Base-by-base conservation (phyloP, 2,888 invertebrate genomes). In the Hydraecia micacea region DNA sequence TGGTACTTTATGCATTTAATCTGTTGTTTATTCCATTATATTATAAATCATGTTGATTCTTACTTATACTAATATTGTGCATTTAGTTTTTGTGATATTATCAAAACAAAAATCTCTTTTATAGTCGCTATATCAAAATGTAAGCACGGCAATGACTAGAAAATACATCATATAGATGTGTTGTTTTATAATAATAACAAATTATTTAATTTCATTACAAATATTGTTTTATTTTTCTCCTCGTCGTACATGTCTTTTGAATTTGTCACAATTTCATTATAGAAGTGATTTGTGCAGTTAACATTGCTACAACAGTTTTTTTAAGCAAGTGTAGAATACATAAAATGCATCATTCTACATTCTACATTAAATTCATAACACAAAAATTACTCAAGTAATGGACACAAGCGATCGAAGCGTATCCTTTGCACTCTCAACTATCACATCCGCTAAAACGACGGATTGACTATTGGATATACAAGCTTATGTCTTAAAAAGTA, bases 121-220 rank as follows among this genome's bases (percentile, higher is more conserved):
- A 74, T 83, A 87, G 84, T 88, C 73, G 84, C 86, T 82, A 77
- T 86, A 87, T 77, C 74, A 80, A 83, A 70, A 83, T 83, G 80
- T 84, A 87, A 91, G 88, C 92, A 92, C 92, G 90, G 91, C 91
- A 93, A 95, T 96, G 96, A 96, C 96, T 96, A 93, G 96, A 95
- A 96, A 96, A 96, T 96, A 96, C 95, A 96, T 95, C 91, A 92
- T 91, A 93, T 91, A 93, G 92, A 94, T 94, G 95, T 96, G 95
- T 95, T 96, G 95, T 96, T 96, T 96, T 95, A 93, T 94, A 95
- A 95, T 95, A 96, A 96, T 95, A 96, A 96, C 94, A 94, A 95
- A 95, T 93, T 95, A 94, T 96, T 95, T 95, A 94, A 96, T 96
- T 96, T 95, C 92, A 94, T 94, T 94, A 95, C 83, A 91, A 88